Evolutionary conservation across 1,140 invertebrate genomes (phyloP), one percentile per base, ranked within the genome.

Genomic region (Leptopilina clavipes): DNA sequence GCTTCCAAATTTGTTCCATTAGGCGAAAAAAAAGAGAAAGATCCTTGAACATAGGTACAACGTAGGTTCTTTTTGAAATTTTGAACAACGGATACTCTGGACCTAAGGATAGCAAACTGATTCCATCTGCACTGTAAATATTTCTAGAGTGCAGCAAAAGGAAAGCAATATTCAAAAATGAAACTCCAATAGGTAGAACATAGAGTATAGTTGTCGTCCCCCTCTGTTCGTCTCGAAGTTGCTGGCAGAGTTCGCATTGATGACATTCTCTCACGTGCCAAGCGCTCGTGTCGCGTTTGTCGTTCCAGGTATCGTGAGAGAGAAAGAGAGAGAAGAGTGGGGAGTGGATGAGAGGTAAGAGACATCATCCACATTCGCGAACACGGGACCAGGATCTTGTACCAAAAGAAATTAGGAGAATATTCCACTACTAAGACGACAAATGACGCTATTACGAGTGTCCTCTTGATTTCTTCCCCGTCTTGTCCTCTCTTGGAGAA

Each of bases 251-350:
- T 65, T 25, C 31, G 78, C 84, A 85, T 87, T 85, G 85, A 82
- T 85, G 84, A 86, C 89, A 90, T 90, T 90, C 88, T 84, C 86
- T 90, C 89, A 89, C 89, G 89, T 89, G 80, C 78, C 80, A 72
- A 76, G 78, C 76, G 78, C 79, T 81, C 81, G 83, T 83, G 84
- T 86, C 82, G 79, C 81, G 77, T 81, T 79, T 75, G 78, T 81
- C 79, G 83, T 86, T 83, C 83, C 82, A 81, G 77, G 79, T 84
- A 86, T 79, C 74, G 70, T 74, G 82, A 80, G 79, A 76, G 72
- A 73, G 70, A 31, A 5, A 31, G 25, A 31, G 25, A 5, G 25
- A 31, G 25, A 31, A 31, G 25, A 5, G 25, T 5, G 5, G 25
- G 25, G 72, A 48, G 72, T 82, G 54, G 52, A n/a, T 22, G 45